Evolutionary conservation across 2,888 invertebrate genomes (phyloP).

Genomic region (Chironomus tentans): DNA sequence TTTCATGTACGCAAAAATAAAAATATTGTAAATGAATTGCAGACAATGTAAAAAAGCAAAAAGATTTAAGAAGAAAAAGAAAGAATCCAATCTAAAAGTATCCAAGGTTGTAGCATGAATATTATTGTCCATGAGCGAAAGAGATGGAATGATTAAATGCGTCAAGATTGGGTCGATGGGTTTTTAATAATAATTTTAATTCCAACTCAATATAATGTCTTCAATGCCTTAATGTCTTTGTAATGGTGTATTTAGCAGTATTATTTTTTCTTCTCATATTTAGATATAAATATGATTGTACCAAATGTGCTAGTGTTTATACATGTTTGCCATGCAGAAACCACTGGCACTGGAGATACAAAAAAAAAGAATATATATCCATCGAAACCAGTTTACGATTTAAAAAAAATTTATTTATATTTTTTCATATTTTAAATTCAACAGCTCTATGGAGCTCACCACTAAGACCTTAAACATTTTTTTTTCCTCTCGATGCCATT

Average conservation of each 20-base stretch:
- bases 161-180: conserved; percentile 6
- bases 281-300: not conserved
- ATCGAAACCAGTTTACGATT: conserved; percentile 21
- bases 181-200: not conserved
- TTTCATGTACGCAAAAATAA: not conserved
- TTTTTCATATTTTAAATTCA: not conserved
- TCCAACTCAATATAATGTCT: not conserved
- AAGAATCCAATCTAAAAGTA: not conserved
- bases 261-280: not conserved
- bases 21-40: not conserved
- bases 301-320: not conserved
- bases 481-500: conserved; percentile 1
- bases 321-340: conserved; percentile 23
- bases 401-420: not conserved
- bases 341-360: conserved; percentile 11
- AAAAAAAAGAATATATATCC: conserved; percentile 1
- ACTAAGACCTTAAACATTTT: conserved; percentile 14
- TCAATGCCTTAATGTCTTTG: not conserved
- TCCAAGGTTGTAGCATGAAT: not conserved
- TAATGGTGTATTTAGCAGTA: not conserved
- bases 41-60: not conserved
- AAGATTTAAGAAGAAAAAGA: not conserved
- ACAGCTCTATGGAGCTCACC: conserved; percentile 10
- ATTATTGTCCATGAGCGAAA: not conserved
- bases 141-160: not conserved